A percentile compares a stretch with the other conserved stretches of the same genome.
phyloP scores from a whole-genome alignment of 1,140 invertebrate species.

The Trachelipus rathkii region DNA sequence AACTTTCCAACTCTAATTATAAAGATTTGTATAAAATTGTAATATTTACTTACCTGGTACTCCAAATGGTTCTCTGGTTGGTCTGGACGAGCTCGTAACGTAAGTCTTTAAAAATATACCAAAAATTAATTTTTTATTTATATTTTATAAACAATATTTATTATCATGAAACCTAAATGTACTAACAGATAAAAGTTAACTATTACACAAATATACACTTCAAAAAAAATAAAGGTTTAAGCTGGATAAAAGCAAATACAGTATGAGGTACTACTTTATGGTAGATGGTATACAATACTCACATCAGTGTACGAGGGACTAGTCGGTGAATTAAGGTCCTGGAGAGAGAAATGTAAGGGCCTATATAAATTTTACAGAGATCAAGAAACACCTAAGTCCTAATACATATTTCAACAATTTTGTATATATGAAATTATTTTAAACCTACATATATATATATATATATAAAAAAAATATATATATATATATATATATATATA shows the following conservation, averaged over 20 bases:
- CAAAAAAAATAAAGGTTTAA: too few species aligned
- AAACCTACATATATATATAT: not conserved
- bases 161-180: too few species aligned
- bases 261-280: too few species aligned
- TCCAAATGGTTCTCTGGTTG: conserved; percentile 26
- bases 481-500: too few species aligned
- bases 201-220: too few species aligned
- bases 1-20: too few species aligned
- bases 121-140: not conserved
- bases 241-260: too few species aligned
- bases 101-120: conserved; percentile 34
- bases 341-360: conserved; percentile 34
- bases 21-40: not conserved
- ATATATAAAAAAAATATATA: too few species aligned
- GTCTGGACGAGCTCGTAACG: conserved; percentile 25
- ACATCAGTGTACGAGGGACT: conserved; percentile 45
- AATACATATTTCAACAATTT: not conserved
- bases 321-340: conserved; percentile 45
- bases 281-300: conserved; percentile 27
- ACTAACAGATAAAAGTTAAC: too few species aligned
- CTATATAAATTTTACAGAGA: conserved; percentile 18
- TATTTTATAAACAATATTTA: too few species aligned
- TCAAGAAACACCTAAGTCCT: too few species aligned
- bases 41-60: conserved; percentile 20
- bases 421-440: conserved; percentile 12